A percentile compares a stretch with the other conserved stretches of the same genome.
These are phyloP conservation scores for Mungos mungo DNA, from an alignment of 2,113 vertebrate species.

Conservation along the genomic window DNA sequence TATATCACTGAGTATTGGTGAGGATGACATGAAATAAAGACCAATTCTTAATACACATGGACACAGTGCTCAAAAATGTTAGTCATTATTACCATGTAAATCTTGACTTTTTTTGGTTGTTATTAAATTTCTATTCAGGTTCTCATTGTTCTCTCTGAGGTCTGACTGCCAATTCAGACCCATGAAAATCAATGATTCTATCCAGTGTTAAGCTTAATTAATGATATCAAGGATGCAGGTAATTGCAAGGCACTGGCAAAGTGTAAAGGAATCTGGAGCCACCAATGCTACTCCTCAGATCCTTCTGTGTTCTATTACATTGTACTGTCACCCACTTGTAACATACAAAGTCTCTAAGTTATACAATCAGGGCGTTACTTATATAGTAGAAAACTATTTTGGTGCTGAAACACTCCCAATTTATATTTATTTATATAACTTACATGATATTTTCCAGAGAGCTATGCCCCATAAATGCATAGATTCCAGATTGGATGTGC, in stretches of 20 bases:
- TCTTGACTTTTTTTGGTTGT: background rate
- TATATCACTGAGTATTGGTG: too few species aligned
- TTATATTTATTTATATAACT: background rate
- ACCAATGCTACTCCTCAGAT: background rate
- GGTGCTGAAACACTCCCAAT: background rate
- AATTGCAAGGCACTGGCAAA: background rate
- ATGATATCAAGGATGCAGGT: background rate
- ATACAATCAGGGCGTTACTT: background rate
- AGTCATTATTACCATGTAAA: background rate
- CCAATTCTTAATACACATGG: background rate
- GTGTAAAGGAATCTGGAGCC: background rate
- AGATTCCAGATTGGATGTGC: background rate
- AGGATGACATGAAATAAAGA: background rate
- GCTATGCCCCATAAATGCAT: background rate
- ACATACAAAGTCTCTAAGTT: background rate
- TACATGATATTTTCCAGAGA: background rate
- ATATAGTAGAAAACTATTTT: background rate
- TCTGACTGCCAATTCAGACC: background rate
- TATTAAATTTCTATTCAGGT: background rate
- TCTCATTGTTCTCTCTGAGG: background rate
- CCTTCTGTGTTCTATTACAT: background rate
- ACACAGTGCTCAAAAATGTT: background rate
- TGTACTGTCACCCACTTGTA: background rate
- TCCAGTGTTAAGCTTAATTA: background rate
- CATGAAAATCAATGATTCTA: background rate